Conservation (phyloP, 2,113 vertebrate species). For the Nycticryphes semicollaris region DNA sequence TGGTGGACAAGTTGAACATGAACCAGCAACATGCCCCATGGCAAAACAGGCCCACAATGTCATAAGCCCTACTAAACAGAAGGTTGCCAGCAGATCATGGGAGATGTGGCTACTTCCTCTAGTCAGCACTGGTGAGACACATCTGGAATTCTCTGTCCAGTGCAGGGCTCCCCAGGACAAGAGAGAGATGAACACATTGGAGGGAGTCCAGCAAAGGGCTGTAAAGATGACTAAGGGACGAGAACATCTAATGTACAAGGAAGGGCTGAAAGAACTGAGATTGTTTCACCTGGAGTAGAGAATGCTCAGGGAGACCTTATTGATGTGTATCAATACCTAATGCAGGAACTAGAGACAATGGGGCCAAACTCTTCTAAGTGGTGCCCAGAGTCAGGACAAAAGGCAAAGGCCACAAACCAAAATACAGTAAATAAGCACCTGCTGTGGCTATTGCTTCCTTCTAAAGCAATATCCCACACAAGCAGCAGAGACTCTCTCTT, state of each 20-base stretch:
- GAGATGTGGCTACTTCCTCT: neutral
- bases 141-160: neutral
- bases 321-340: rapidly evolving
- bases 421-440: neutral
- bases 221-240: neutral
- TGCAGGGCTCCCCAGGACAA: neutral
- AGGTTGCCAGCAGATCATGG: neutral
- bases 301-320: neutral
- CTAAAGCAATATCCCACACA: neutral
- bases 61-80: neutral
- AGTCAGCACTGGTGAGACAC: neutral
- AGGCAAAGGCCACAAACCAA: neutral
- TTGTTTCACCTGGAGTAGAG: neutral
- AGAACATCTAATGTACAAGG: no score
- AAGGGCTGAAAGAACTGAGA: neutral
- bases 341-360: neutral
- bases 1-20: neutral
- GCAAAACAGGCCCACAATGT: neutral
- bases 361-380: neutral
- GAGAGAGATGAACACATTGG: rapidly evolving
- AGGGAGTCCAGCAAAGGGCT: neutral
- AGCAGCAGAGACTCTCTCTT: neutral
- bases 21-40: neutral
- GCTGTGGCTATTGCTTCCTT: neutral
- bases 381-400: neutral